Percentiles rank a stretch among this genome's conserved stretches.
phyloP scores from a whole-genome alignment of 1,140 invertebrate genomes.

The Saccostrea echinata region DNA sequence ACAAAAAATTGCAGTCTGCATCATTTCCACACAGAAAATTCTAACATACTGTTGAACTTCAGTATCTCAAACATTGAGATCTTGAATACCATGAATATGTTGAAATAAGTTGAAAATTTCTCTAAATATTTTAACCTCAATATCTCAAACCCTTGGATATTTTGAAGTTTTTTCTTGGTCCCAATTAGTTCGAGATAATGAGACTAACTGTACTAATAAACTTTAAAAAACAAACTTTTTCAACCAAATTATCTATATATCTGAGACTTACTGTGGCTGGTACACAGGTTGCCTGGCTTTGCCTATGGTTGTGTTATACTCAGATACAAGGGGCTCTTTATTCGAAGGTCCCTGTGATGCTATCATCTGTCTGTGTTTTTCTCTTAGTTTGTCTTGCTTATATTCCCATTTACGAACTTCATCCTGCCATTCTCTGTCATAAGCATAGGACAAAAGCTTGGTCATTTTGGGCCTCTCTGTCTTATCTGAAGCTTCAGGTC shows the following conservation, averaged over 20 bases:
- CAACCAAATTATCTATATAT: not conserved
- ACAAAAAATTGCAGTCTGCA: conserved; percentile 2
- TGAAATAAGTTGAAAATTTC: no score
- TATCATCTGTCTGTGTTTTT: conserved; percentile 59
- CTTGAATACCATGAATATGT: no score
- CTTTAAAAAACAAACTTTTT: not conserved
- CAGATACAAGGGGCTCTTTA: conserved; percentile 55
- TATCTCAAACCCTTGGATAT: no score
- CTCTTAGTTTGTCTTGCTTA: conserved; percentile 62
- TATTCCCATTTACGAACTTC: conserved; percentile 63
- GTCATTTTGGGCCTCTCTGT: conserved; percentile 67
- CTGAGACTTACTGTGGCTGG: conserved; percentile 52
- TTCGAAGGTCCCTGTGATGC: conserved; percentile 41
- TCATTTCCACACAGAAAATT: not conserved
- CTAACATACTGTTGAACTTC: no score
- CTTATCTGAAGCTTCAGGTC: conserved; percentile 46
- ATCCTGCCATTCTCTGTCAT: conserved; percentile 74
- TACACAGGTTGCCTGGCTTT: conserved; percentile 43
- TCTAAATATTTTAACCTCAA: no score
- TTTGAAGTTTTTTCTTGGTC: no score
- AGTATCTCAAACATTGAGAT: no score
- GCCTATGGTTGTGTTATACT: conserved; percentile 62
- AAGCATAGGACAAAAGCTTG: conserved; percentile 71
- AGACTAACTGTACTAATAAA: not conserved
- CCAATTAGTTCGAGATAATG: no score